Evolutionary conservation across 1,140 invertebrate species (phyloP).

Genomic region (Nebria ingens): DNA sequence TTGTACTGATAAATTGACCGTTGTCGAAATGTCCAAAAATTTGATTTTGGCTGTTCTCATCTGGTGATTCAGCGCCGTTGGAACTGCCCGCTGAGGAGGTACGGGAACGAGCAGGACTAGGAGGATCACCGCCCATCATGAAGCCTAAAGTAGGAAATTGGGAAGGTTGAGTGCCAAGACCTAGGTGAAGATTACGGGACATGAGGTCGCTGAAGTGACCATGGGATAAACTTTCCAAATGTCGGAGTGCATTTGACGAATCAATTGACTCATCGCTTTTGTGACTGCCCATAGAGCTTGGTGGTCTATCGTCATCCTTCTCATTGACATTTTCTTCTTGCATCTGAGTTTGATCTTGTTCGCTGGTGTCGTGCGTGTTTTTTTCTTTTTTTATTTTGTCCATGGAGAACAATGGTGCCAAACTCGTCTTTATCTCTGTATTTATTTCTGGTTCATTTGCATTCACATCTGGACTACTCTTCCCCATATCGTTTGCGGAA

Average conservation of each 20-base stretch:
- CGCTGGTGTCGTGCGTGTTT: constrained; percentile 9
- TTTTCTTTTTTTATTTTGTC: constrained; percentile 32
- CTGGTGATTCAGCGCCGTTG: constrained; percentile 45
- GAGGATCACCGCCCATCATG: constrained; percentile 35
- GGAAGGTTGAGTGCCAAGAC: constrained; percentile 24
- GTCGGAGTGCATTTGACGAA: constrained; percentile 60
- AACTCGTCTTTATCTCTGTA: constrained; percentile 31
- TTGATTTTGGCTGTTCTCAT: constrained; percentile 45
- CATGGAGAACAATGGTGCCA: constrained; percentile 30
- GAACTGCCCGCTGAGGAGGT: constrained; percentile 43
- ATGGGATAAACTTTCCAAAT: constrained; percentile 70
- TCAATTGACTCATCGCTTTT: constrained; percentile 50
- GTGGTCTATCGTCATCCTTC: constrained; percentile 31
- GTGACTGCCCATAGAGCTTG: constrained; percentile 45
- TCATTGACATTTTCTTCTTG: constrained; percentile 22
- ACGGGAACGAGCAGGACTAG: constrained; percentile 44
- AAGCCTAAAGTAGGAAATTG: constrained; percentile 34
- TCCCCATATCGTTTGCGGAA: constrained; percentile 28
- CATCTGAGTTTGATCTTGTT: neutral
- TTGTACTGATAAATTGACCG: constrained; percentile 58
- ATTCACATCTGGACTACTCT: constrained; percentile 29
- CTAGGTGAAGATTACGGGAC: constrained; percentile 29
- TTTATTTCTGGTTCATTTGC: constrained; percentile 29
- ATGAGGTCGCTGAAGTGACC: constrained; percentile 55
- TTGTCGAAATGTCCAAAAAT: constrained; percentile 60